phyloP scores from a whole-genome alignment of 2,113 vertebrate species.

The Nipponia nippon region DNA sequence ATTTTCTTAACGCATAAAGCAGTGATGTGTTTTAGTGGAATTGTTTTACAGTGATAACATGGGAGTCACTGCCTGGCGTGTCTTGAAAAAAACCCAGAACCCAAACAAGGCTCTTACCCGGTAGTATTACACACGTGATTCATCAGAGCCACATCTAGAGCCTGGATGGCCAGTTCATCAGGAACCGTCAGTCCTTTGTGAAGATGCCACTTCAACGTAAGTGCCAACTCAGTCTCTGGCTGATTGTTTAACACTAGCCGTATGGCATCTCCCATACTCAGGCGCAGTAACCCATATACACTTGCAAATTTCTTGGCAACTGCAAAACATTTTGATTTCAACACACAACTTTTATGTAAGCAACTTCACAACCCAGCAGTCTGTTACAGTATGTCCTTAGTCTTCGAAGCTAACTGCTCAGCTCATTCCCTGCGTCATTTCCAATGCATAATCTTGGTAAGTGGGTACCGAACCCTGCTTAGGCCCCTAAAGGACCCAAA shows the following conservation, averaged over 20 bases:
- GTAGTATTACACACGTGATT: constrained; percentile 71
- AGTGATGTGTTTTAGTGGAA: neutral
- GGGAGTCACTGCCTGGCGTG: neutral
- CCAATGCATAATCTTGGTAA: neutral
- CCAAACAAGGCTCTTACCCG: constrained; percentile 60
- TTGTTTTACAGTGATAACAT: neutral
- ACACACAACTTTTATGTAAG: neutral
- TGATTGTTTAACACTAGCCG: constrained; percentile 73
- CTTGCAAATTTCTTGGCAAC: constrained; percentile 83
- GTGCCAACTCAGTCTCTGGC: constrained; percentile 75
- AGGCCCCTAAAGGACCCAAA: neutral
- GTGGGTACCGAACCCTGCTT: neutral
- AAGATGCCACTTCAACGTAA: constrained; percentile 77
- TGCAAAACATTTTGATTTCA: constrained; percentile 69
- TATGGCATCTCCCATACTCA: constrained; percentile 84
- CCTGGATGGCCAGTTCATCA: constrained; percentile 85
- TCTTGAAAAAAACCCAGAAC: neutral
- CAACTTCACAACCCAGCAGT: neutral
- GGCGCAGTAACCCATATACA: constrained; percentile 77
- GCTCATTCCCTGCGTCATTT: neutral
- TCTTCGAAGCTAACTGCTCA: neutral
- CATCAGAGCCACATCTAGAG: constrained; percentile 85
- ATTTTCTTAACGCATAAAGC: neutral
- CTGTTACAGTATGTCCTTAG: neutral
- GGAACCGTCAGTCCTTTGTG: constrained; percentile 79